These are phyloP conservation scores for Notodonta dromedarius DNA, from an alignment of 2,888 invertebrate species.

Conservation along the genomic window DNA sequence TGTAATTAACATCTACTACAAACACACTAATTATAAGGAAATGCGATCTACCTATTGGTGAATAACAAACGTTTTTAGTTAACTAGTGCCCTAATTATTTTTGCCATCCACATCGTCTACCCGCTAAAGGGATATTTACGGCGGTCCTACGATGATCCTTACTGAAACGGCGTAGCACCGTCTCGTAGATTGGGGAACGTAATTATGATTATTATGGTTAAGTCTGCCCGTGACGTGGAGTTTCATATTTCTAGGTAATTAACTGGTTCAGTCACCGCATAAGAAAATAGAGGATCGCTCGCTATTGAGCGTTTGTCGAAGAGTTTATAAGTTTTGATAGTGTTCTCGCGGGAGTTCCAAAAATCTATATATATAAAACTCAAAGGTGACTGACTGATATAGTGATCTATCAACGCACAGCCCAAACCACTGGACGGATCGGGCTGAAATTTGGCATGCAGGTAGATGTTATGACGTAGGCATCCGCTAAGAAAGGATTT, in stretches of 20 bases:
- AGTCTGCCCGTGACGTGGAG: constrained; percentile 5
- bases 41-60: neutral
- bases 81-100: constrained; percentile 12
- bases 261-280: neutral
- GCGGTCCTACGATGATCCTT: constrained; percentile 20
- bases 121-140: constrained; percentile 7
- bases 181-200: constrained; percentile 15
- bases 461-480: no score
- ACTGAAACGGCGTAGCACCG: constrained; percentile 14
- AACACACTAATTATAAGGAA: neutral
- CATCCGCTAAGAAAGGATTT: no score
- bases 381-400: no score
- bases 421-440: no score
- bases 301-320: no score
- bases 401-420: no score
- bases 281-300: no score
- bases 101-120: constrained; percentile 3
- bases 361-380: no score
- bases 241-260: neutral
- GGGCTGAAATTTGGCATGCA: no score
- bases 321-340: neutral
- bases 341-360: no score
- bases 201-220: constrained; percentile 14
- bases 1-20: no score
- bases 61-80: constrained; percentile 11